A percentile compares a stretch with the other conserved stretches of the same genome.
Conservation (phyloP, 2,113 vertebrate genomes). For the Thermophis baileyi region DNA sequence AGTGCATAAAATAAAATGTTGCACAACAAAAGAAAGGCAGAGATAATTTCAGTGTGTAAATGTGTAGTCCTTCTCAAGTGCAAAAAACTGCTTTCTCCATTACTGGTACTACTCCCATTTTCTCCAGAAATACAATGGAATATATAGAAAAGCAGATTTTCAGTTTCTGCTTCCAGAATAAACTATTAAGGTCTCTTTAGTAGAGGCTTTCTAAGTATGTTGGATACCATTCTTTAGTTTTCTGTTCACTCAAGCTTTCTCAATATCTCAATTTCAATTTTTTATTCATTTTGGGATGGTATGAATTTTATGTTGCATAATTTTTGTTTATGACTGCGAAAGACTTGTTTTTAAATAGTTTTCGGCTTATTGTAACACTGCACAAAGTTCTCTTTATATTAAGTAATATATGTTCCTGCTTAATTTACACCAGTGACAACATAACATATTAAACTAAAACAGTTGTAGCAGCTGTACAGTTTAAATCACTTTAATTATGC, state of each 20-base stretch:
- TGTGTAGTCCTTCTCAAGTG: constrained; percentile 62
- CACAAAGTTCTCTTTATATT: constrained; percentile 50
- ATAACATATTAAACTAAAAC: constrained; percentile 59
- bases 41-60: constrained; percentile 55
- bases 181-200: not conserved
- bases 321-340: not conserved
- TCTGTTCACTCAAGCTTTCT: not conserved
- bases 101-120: constrained; percentile 7
- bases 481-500: constrained; percentile 33
- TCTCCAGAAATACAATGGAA: constrained; percentile 41
- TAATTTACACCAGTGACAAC: constrained; percentile 58
- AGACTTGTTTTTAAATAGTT: not conserved
- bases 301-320: not conserved
- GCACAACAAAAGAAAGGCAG: constrained; percentile 34
- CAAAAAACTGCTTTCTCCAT: constrained; percentile 55
- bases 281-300: not conserved
- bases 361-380: constrained; percentile 25
- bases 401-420: constrained; percentile 57
- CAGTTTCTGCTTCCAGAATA: constrained; percentile 7
- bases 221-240: not conserved
- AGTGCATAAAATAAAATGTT: constrained; percentile 59
- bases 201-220: not conserved
- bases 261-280: not conserved
- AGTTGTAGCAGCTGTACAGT: constrained; percentile 44
- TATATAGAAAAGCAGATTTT: constrained; percentile 33